Conservation (phyloP, 2,113 vertebrate genomes). For the Cyprinodon brontotheroides region DNA sequence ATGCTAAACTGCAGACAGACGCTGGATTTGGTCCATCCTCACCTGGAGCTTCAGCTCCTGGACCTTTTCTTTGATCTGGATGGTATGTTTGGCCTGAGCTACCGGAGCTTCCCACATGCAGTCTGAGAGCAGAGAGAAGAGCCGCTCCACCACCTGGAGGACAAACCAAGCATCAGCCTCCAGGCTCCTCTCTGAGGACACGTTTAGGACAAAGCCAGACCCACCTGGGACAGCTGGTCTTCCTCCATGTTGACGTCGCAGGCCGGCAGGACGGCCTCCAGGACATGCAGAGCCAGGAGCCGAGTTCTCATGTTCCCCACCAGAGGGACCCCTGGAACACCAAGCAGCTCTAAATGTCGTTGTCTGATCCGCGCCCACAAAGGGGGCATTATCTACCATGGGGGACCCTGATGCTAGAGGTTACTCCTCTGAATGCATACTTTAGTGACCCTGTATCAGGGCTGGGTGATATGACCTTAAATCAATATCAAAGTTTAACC, state of each 20-base stretch:
- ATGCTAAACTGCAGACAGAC: not conserved
- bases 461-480: no score
- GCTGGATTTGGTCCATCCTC: not conserved
- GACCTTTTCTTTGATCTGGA: conserved; percentile 92
- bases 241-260: conserved; percentile 94
- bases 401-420: no score
- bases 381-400: no score
- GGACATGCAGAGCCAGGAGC: conserved; percentile 92
- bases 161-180: conserved; percentile 12
- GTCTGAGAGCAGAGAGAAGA: conserved; percentile 93
- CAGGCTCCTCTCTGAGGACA: not conserved
- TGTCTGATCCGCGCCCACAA: no score
- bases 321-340: conserved; percentile 86
- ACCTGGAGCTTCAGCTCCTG: conserved; percentile 93
- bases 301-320: conserved; percentile 96
- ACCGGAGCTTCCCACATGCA: conserved; percentile 98
- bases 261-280: conserved; percentile 96
- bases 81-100: conserved; percentile 90
- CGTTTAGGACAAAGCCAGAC: rapidly evolving
- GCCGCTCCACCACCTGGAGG: conserved; percentile 88
- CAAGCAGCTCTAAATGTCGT: not conserved
- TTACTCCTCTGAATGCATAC: no score
- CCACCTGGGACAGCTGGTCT: conserved; percentile 93
- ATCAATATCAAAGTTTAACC: no score
- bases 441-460: no score